Conservation (phyloP, 1,140 invertebrate species). For the Cotesia glomerata region DNA sequence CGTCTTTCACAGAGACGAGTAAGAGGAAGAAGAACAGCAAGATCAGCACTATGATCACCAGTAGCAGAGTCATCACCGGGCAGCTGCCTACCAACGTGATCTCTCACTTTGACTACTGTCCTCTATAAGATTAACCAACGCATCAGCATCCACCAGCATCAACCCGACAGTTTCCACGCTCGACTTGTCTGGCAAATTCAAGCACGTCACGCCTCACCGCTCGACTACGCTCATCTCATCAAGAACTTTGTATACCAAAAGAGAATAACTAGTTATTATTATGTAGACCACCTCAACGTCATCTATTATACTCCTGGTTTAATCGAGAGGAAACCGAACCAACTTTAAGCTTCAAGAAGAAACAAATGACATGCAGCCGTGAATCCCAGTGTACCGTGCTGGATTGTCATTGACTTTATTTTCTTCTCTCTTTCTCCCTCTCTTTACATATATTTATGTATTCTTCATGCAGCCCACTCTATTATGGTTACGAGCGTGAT, state of each 20-base stretch:
- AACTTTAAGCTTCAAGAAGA: neutral
- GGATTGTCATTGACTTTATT: neutral
- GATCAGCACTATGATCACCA: neutral
- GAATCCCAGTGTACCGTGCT: neutral
- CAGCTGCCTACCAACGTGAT: neutral
- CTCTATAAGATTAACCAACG: neutral
- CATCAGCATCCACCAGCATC: neutral
- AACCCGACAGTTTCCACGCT: slow-evolving; percentile 16
- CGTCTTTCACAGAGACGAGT: neutral
- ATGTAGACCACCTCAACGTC: slow-evolving; percentile 1
- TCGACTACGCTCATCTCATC: neutral
- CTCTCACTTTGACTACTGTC: slow-evolving; percentile 11
- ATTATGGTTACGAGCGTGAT: neutral
- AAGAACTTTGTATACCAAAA: neutral
- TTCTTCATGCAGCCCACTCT: neutral
- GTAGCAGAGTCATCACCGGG: neutral
- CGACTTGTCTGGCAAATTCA: slow-evolving; percentile 16
- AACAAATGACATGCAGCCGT: slow-evolving; percentile 15
- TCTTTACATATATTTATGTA: neutral
- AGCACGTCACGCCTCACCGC: slow-evolving; percentile 11
- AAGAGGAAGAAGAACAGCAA: neutral
- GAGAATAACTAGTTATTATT: neutral
- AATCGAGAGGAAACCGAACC: too few relatives aligned
- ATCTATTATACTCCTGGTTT: neutral
- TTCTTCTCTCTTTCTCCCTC: too few relatives aligned